Evolutionary conservation across 2,113 vertebrate genomes (phyloP).

Genomic region (Pelmatolapia mariae): DNA sequence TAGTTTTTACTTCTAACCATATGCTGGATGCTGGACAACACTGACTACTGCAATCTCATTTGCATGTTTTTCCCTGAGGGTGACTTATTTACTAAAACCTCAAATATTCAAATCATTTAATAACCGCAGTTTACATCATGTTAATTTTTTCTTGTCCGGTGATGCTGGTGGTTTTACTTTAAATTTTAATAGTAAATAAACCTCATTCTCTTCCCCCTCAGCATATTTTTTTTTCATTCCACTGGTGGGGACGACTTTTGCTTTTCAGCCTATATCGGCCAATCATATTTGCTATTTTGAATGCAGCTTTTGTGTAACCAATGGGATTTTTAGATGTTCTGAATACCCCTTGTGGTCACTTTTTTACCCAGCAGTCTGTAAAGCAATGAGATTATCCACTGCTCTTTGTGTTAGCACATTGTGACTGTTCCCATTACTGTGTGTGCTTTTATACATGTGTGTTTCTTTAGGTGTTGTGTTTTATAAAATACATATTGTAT

Average conservation of each 20-base stretch:
- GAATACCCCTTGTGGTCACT: slow-evolving; percentile 29
- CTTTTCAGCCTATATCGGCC: slow-evolving; percentile 16
- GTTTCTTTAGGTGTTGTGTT: background rate
- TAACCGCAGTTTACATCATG: background rate
- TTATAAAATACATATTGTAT: background rate
- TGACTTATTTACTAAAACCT: background rate
- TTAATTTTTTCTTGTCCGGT: background rate
- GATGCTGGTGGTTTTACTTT: slow-evolving; percentile 21
- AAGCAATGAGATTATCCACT: background rate
- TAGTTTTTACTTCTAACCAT: background rate
- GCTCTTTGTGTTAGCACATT: background rate
- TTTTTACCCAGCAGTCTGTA: background rate
- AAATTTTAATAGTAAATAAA: slow-evolving; percentile 55
- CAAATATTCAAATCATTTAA: background rate
- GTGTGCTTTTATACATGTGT: background rate
- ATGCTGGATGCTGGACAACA: background rate
- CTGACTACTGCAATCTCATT: background rate
- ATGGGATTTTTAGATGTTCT: slow-evolving; percentile 14
- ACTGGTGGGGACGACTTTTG: background rate
- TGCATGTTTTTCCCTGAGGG: background rate
- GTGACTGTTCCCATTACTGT: background rate
- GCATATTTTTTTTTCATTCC: background rate
- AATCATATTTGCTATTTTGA: slow-evolving; percentile 31
- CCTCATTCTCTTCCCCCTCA: background rate
- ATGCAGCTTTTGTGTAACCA: slow-evolving; percentile 57